Base-by-base conservation (phyloP, 2,888 invertebrate genomes). In the Biston betularia region DNA sequence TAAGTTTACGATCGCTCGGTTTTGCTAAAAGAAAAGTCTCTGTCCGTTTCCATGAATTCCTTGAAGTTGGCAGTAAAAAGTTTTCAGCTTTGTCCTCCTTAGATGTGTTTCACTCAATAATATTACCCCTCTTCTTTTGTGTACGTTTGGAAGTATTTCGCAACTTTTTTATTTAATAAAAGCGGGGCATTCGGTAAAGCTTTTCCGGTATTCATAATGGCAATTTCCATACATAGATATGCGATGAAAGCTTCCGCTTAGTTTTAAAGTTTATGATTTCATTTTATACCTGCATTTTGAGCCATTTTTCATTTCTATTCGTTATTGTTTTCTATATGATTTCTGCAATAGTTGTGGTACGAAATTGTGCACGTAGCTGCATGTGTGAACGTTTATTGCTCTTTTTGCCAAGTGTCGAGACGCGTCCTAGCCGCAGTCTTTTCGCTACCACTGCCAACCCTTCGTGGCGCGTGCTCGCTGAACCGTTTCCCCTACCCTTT, bases 371-470 rank as follows among this genome's bases (percentile, higher is more conserved):
- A 62, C 61, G 63, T 49, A 71, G 56, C 73, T 74, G 85, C 89
- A 91, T 92, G 82, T 83, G 81, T 75, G 85, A 86, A 88, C 91
- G 90, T 89, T 85, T 89, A 92, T 89, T 90, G 92, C 91, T 84
- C 83, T 77, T 38, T 44, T 24, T 24, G 56, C 75, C 66, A 75
- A 75, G 77, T 77, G 77, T 80, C 84, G 34, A 49, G 15, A 49
- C 75, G 49, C 75, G 79, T 87, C 86, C 85, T 81, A 82, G 85
- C 84, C 85, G 81, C 76, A 79, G 83, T 85, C 82, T 85, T 87
- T 87, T 86, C 84, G 82, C 79, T 78, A 78, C 80, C 79, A 73
- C 76, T 60, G 63, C 46, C 65, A 57, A 63, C 64, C 68, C 67
- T 62, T 34, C 54, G 46, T 61, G 61, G 66, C 65, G 64, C 56